Conservation (phyloP, 1,140 invertebrate genomes). For the Drosophila burlai region DNA sequence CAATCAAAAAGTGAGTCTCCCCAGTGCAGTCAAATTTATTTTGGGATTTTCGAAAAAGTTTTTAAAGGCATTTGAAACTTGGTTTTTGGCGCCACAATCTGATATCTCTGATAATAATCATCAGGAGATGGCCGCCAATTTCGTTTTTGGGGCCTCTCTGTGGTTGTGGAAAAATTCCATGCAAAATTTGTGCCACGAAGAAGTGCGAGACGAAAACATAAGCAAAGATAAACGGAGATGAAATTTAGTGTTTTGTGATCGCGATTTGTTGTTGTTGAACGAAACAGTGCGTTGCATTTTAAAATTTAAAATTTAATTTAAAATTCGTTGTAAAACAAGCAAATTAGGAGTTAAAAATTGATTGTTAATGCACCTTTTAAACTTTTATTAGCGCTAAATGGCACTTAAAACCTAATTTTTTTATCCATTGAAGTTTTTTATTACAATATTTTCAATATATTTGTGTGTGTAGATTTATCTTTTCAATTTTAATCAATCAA, state of each 20-base stretch:
- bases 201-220: slow-evolving; percentile 36
- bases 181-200: slow-evolving; percentile 57
- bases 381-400: not conserved
- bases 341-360: not conserved
- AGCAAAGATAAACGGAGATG: slow-evolving; percentile 29
- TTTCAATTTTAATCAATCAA: no score
- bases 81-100: slow-evolving; percentile 5
- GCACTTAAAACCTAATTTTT: no score
- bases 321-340: not conserved
- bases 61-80: not conserved
- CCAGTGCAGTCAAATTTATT: slow-evolving; percentile 18
- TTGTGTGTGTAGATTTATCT: not conserved
- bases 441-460: not conserved
- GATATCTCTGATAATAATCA: not conserved
- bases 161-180: slow-evolving; percentile 59
- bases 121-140: not conserved
- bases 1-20: slow-evolving; percentile 35
- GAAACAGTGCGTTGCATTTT: slow-evolving; percentile 8
- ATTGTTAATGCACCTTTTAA: not conserved
- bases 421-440: not conserved
- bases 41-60: slow-evolving; percentile 10
- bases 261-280: slow-evolving; percentile 13
- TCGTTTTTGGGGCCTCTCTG: slow-evolving; percentile 6
- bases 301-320: not conserved
- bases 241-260: slow-evolving; percentile 35